Evolutionary conservation across 1,140 invertebrate species (phyloP).

Genomic region (Nomia melanderi): DNA sequence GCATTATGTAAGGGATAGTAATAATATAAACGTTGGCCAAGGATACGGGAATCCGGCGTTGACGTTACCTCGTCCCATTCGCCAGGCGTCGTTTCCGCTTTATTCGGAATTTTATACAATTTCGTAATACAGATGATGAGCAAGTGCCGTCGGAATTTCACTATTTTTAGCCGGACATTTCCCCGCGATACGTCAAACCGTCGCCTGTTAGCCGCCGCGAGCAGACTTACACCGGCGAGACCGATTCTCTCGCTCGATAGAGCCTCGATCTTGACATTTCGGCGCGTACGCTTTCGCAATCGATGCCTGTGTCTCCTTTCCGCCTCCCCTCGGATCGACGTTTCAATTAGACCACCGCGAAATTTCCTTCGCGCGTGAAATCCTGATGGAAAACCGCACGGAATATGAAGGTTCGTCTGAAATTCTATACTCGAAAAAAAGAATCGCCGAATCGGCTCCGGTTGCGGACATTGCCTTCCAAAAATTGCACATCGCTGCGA

Average conservation of each 20-base stretch:
- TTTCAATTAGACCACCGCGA: background rate
- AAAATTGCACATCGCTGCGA: background rate
- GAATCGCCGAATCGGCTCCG: background rate
- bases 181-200: background rate
- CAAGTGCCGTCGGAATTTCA: background rate
- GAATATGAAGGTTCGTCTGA: background rate
- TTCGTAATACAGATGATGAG: background rate
- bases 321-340: background rate
- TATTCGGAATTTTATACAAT: background rate
- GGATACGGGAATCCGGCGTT: background rate
- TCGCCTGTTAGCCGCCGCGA: background rate
- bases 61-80: background rate
- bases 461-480: background rate
- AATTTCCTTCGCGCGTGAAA: background rate
- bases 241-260: background rate
- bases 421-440: background rate
- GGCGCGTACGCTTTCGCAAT: background rate
- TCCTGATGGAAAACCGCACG: no score
- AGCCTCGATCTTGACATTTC: constrained; percentile 42
- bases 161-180: background rate
- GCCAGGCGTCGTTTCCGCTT: background rate
- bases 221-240: background rate
- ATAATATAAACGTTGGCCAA: background rate
- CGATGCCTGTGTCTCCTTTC: background rate
- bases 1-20: background rate